Evolutionary conservation across 2,113 vertebrate genomes (phyloP).

Genomic region (Burhinus oedicnemus): DNA sequence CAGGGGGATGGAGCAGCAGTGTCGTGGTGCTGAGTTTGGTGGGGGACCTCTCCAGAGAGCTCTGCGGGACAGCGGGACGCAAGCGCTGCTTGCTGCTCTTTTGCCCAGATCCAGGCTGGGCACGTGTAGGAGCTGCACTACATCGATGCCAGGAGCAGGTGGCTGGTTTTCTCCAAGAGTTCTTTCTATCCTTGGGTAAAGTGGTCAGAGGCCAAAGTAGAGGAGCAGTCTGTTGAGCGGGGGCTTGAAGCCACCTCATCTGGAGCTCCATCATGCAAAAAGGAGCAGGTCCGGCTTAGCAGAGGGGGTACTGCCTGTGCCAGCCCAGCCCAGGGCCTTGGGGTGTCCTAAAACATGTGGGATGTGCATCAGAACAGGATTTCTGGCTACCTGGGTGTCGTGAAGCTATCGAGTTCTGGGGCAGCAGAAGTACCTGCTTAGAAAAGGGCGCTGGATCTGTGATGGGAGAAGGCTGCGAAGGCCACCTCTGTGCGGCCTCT

Average conservation of each 20-base stretch:
- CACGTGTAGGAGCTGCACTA: background rate
- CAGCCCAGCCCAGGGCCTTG: background rate
- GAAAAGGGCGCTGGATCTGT: background rate
- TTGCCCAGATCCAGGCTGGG: background rate
- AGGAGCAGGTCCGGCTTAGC: background rate
- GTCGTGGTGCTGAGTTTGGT: accelerated
- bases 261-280: background rate
- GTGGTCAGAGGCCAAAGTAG: background rate
- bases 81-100: accelerated
- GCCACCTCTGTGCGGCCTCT: background rate
- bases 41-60: background rate
- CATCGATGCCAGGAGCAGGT: background rate
- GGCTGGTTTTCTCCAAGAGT: background rate
- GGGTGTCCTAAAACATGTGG: accelerated
- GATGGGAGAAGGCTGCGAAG: background rate
- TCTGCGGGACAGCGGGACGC: background rate
- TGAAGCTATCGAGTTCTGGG: background rate
- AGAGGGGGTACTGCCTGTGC: background rate
- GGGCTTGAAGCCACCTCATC: background rate
- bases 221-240: accelerated
- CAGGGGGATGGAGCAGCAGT: background rate
- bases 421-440: background rate
- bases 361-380: background rate
- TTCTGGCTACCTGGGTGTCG: background rate
- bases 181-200: background rate